These are phyloP conservation scores for Toxotes lorentzi DNA, from an alignment of 2,797 vertebrate species.

Conservation along the genomic window DNA sequence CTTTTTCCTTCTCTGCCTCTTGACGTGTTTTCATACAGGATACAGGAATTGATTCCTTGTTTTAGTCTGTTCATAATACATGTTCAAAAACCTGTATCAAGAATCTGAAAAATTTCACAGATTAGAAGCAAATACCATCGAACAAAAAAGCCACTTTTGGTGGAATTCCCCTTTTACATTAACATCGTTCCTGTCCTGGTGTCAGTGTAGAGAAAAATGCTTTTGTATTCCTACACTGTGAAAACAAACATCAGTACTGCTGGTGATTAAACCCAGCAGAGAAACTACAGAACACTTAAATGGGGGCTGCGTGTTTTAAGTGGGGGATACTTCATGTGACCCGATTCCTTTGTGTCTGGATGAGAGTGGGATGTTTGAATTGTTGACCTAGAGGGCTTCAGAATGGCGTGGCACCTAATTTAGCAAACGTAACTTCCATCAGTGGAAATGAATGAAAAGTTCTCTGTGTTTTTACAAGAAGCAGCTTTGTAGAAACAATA, in stretches of 20 bases:
- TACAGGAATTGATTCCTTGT: background rate
- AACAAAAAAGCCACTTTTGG: constrained; percentile 10
- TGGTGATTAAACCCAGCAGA: constrained; percentile 9
- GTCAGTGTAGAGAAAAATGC: constrained; percentile 4
- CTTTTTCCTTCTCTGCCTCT: background rate
- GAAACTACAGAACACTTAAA: constrained; percentile 2
- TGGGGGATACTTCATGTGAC: constrained; percentile 16
- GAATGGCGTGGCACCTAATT: background rate
- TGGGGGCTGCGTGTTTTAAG: constrained; percentile 39
- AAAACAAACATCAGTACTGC: constrained; percentile 2
- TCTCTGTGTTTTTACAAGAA: background rate
- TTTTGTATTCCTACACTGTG: background rate
- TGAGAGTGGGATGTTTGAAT: constrained; percentile 13
- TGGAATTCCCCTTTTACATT: constrained; percentile 10
- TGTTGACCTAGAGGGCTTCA: background rate
- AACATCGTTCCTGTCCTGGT: background rate
- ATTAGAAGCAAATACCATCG: background rate
- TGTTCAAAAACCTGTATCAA: background rate
- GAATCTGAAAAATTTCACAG: background rate
- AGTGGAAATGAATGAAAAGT: constrained; percentile 2
- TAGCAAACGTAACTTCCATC: background rate
- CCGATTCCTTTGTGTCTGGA: constrained; percentile 40
- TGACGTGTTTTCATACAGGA: background rate
- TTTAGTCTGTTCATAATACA: background rate
- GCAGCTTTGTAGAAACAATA: background rate